phyloP scores from a whole-genome alignment of 2,113 vertebrate species.

The Lophius piscatorius region DNA sequence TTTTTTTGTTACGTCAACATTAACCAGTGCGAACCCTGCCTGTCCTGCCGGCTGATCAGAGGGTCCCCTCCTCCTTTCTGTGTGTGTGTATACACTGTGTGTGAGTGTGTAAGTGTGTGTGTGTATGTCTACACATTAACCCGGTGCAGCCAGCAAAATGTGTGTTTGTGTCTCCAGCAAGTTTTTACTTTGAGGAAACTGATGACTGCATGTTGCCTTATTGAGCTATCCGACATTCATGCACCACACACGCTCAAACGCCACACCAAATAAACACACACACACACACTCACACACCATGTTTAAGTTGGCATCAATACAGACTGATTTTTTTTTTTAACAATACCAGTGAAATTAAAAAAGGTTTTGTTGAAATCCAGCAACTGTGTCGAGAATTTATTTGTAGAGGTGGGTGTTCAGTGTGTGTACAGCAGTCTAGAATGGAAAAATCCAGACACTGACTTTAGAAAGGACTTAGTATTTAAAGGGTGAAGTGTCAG shows the following conservation, averaged over 20 bases:
- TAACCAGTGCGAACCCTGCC: conserved; percentile 8
- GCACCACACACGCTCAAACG: conserved; percentile 22
- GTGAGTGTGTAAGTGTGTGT: conserved; percentile 37
- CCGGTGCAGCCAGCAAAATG: conserved; percentile 62
- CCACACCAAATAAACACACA: conserved; percentile 29
- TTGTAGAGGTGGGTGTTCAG: not conserved
- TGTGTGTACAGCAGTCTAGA: too few relatives aligned
- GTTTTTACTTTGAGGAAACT: conserved; percentile 72
- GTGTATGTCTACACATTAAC: conserved; percentile 33
- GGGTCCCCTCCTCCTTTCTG: conserved; percentile 12
- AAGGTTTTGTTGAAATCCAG: conserved; percentile 82
- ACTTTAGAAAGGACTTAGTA: too few relatives aligned
- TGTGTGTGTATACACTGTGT: conserved; percentile 21
- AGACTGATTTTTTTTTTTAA: conserved; percentile 84
- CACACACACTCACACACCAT: conserved; percentile 43
- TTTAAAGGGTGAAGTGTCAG: too few relatives aligned
- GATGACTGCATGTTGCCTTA: conserved; percentile 80
- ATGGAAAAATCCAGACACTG: too few relatives aligned
- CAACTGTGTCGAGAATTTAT: conserved; percentile 30
- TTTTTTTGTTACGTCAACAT: conserved; percentile 20
- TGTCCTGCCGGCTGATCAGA: conserved; percentile 44
- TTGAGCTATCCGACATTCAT: conserved; percentile 57
- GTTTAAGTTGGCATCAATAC: conserved; percentile 78
- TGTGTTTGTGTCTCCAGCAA: conserved; percentile 60
- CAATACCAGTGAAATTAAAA: conserved; percentile 79